Evolutionary conservation across 2,113 vertebrate species (phyloP).

Genomic region (Eretmochelys imbricata): DNA sequence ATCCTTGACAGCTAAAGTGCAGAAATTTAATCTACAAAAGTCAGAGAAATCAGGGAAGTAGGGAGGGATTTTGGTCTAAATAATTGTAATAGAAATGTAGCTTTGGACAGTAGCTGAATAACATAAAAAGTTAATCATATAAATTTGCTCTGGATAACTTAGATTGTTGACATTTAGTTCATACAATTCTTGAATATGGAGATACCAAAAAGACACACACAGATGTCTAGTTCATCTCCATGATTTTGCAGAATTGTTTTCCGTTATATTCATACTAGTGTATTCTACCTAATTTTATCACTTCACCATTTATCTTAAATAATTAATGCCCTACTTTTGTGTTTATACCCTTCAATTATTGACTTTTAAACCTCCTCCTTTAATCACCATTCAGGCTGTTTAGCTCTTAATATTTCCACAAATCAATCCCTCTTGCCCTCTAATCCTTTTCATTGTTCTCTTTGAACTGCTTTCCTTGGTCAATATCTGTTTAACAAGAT

Average conservation of each 20-base stretch:
- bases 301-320: neutral
- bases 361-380: neutral
- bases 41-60: neutral
- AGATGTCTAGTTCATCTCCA: neutral
- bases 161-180: neutral
- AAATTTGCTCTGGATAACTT: neutral
- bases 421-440: neutral
- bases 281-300: neutral
- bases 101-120: neutral
- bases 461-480: rapidly evolving
- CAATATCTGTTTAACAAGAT: neutral
- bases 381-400: neutral
- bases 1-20: neutral
- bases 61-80: neutral
- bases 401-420: neutral
- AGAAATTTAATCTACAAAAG: neutral
- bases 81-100: neutral
- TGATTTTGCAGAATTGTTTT: constrained; percentile 4
- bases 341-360: neutral
- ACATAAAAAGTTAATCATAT: neutral
- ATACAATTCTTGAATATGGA: neutral
- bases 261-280: neutral
- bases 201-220: neutral
- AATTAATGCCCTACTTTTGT: neutral
- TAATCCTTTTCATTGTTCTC: neutral